Evolutionary conservation across 2,888 invertebrate genomes (phyloP).

Genomic region (Orchestes rusci): DNA sequence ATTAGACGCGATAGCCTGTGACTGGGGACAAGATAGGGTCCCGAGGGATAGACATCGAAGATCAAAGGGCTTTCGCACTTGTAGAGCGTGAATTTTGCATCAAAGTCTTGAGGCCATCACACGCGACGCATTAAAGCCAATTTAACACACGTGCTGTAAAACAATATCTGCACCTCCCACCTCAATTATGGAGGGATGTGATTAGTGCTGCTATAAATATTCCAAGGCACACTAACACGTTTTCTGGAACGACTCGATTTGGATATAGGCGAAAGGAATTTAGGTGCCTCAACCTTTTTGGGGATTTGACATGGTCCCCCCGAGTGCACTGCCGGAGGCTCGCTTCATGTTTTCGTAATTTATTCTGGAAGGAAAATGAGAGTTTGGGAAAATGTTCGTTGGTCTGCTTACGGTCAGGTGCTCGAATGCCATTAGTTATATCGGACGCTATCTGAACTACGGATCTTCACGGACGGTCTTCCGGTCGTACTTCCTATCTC

Average conservation of each 20-base stretch:
- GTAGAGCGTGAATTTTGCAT: too few species aligned
- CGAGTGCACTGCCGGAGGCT: slow-evolving; percentile 41
- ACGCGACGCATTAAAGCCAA: slow-evolving; percentile 27
- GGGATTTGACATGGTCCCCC: slow-evolving; percentile 33
- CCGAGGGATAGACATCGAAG: too few species aligned
- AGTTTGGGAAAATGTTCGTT: slow-evolving; percentile 31
- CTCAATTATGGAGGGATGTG: slow-evolving; percentile 21
- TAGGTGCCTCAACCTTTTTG: slow-evolving; percentile 17
- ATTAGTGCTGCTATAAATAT: slow-evolving; percentile 12
- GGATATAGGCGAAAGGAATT: too few species aligned
- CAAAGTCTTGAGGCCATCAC: slow-evolving; percentile 24
- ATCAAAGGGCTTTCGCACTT: too few species aligned
- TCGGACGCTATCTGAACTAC: too few species aligned
- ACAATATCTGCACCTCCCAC: slow-evolving; percentile 24
- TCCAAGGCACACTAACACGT: slow-evolving; percentile 20
- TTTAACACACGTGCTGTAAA: slow-evolving; percentile 28
- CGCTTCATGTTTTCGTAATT: slow-evolving; percentile 44
- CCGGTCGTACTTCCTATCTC: too few species aligned
- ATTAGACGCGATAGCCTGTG: slow-evolving; percentile 34
- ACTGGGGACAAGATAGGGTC: slow-evolving; percentile 29
- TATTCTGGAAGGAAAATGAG: slow-evolving; percentile 42
- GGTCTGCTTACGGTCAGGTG: slow-evolving; percentile 21
- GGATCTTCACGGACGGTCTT: too few species aligned
- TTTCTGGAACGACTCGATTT: too few species aligned
- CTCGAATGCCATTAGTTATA: too few species aligned